Evolutionary conservation across 2,113 vertebrate genomes (phyloP).

Genomic region (Oryzias javanicus): DNA sequence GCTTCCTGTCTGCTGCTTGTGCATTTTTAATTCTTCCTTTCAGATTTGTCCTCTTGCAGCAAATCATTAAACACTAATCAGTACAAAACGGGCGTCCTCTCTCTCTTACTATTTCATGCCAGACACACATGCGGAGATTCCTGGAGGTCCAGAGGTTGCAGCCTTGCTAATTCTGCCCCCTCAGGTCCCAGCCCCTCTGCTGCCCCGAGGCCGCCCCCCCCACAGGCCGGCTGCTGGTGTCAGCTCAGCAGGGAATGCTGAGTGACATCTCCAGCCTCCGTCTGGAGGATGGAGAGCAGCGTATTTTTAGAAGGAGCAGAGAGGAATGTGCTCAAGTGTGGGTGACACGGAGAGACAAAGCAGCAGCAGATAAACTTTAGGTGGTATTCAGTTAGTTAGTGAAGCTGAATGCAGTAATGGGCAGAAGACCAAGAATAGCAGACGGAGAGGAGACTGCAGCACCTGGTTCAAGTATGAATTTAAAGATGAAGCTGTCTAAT

Average conservation of each 20-base stretch:
- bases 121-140: constrained; percentile 15
- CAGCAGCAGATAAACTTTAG: constrained; percentile 45
- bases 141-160: constrained; percentile 17
- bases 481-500: neutral
- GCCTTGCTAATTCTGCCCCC: constrained; percentile 14
- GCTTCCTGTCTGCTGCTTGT: constrained; percentile 19
- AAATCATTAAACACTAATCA: constrained; percentile 55
- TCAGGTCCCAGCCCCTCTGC: neutral
- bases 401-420: constrained; percentile 16
- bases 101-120: constrained; percentile 48
- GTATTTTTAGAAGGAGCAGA: neutral
- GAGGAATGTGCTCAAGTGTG: constrained; percentile 16
- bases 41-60: constrained; percentile 14
- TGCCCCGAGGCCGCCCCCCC: constrained; percentile 7
- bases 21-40: constrained; percentile 38
- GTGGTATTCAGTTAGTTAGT: constrained; percentile 32
- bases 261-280: constrained; percentile 15
- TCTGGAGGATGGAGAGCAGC: constrained; percentile 5
- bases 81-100: constrained; percentile 61
- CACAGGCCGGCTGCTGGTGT: constrained; percentile 6
- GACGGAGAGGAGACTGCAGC: neutral
- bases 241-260: constrained; percentile 22
- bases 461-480: neutral
- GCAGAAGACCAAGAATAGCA: constrained; percentile 3
- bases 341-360: constrained; percentile 8